Conservation (phyloP, 1,140 invertebrate genomes). For the Drosophila asahinai region DNA sequence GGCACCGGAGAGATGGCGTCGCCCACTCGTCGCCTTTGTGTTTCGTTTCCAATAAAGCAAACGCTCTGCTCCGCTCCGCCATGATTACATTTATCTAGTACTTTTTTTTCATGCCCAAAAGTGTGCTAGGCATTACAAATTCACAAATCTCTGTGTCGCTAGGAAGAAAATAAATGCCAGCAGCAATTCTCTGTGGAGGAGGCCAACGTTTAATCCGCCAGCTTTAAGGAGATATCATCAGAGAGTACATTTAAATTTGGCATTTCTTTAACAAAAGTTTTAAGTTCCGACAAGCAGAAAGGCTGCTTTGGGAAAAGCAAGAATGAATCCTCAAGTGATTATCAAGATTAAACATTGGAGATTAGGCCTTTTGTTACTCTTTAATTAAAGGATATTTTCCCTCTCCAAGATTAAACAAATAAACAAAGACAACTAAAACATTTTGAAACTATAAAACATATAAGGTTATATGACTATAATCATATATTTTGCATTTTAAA, state of each 20-base stretch:
- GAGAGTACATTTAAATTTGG: conserved; percentile 11
- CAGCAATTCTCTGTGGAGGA: conserved; percentile 18
- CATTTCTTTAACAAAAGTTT: conserved; percentile 17
- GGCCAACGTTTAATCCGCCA: conserved; percentile 29
- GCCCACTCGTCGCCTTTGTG: conserved; percentile 34
- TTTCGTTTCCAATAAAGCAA: conserved; percentile 41
- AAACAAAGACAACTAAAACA: background rate
- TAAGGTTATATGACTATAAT: background rate
- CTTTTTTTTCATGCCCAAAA: conserved; percentile 33
- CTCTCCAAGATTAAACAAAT: background rate
- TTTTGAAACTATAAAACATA: background rate
- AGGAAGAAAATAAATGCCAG: conserved; percentile 22
- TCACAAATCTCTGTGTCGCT: conserved; percentile 45
- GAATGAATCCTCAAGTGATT: background rate
- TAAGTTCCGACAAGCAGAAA: background rate
- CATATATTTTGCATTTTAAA: too few species aligned
- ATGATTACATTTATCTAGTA: conserved; percentile 49
- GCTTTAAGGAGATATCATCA: conserved; percentile 17
- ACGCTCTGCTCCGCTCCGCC: conserved; percentile 10
- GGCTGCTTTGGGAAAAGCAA: background rate
- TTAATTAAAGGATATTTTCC: background rate
- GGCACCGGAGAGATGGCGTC: background rate
- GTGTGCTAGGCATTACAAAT: conserved; percentile 47
- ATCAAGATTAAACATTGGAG: background rate
- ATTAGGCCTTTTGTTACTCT: background rate